Percentiles rank a stretch among this genome's conserved stretches.
Conservation (phyloP, 2,113 vertebrate species). For the Neodon shergylaensis region DNA sequence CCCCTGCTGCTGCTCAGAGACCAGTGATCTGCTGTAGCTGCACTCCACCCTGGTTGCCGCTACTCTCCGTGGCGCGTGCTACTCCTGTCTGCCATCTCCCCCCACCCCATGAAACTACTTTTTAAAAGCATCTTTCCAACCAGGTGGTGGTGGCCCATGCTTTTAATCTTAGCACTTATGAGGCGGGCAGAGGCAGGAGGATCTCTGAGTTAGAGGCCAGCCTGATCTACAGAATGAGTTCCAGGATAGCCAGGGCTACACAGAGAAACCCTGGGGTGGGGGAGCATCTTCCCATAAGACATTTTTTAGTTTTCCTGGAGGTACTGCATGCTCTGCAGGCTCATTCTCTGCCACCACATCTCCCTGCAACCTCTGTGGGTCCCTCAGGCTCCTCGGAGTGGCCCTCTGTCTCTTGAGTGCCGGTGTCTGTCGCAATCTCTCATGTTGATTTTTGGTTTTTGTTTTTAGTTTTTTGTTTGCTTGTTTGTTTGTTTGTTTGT, state of each 20-base stretch:
- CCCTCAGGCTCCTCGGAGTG: neutral
- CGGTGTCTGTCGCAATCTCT: neutral
- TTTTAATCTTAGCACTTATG: neutral
- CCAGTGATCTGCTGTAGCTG: no score
- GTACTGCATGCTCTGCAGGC: neutral
- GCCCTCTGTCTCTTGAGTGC: neutral
- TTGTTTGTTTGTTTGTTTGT: no score
- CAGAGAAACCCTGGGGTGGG: neutral
- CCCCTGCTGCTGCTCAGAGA: neutral
- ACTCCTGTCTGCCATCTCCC: neutral
- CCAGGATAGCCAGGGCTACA: neutral
- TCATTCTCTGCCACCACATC: neutral
- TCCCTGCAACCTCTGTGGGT: neutral
- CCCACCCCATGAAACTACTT: neutral
- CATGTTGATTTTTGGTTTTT: neutral
- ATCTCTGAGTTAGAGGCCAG: neutral
- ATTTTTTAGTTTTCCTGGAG: neutral
- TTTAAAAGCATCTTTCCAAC: neutral
- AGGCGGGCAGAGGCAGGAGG: neutral
- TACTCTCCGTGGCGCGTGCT: neutral
- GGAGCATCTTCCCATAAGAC: neutral
- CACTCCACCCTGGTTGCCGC: no score
- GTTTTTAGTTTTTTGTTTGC: no score
- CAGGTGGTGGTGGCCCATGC: neutral
- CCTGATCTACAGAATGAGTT: neutral